phyloP scores from a whole-genome alignment of 2,113 vertebrate species.

The Rhegmatorhina hoffmannsi region DNA sequence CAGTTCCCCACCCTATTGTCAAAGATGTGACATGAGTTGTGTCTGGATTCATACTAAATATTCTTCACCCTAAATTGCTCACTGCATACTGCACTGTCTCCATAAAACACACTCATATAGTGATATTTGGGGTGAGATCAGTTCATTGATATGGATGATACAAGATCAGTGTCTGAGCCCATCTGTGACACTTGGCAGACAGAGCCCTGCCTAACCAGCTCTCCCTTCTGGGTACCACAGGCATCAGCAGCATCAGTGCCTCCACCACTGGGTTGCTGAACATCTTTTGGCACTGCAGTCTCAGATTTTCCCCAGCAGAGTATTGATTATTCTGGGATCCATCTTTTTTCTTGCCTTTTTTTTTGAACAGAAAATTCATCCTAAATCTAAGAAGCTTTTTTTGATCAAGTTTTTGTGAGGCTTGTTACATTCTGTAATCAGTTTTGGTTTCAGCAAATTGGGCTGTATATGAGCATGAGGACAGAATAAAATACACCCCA shows the following conservation, averaged over 20 bases:
- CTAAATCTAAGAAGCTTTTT: neutral
- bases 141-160: accelerated
- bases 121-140: neutral
- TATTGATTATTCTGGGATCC: neutral
- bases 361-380: neutral
- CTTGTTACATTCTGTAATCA: neutral
- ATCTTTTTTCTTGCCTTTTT: neutral
- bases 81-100: neutral
- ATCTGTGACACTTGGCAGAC: neutral
- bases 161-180: neutral
- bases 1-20: neutral
- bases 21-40: neutral
- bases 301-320: neutral
- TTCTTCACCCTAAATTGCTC: neutral
- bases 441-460: neutral
- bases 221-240: neutral
- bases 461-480: neutral
- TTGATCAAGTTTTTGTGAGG: neutral
- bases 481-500: conserved; percentile 22
- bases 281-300: neutral
- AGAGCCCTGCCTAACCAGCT: neutral
- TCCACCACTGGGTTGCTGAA: neutral
- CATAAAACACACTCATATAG: neutral
- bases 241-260: neutral
- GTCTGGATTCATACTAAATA: neutral